phyloP scores from a whole-genome alignment of 2,113 vertebrate genomes.

The Sterrhoptilus dennistouni region DNA sequence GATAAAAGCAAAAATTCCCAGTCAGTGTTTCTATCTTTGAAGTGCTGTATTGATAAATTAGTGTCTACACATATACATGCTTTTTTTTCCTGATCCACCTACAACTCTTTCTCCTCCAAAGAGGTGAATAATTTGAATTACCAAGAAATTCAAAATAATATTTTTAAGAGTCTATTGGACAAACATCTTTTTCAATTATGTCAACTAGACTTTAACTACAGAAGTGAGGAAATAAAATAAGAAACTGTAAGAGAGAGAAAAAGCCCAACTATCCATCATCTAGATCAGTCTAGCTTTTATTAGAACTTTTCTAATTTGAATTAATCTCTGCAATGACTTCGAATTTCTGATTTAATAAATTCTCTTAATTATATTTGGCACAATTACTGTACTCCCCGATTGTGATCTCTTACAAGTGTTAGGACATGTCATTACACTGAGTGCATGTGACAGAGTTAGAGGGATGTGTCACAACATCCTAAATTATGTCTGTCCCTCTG shows the following conservation, averaged over 20 bases:
- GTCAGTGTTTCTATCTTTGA: not conserved
- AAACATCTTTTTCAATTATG: not conserved
- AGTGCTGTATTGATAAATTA: not conserved
- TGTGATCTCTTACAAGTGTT: not conserved
- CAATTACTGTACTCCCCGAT: not conserved
- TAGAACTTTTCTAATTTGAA: not conserved
- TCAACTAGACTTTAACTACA: not conserved
- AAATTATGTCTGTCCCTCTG: not conserved
- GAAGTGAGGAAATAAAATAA: not conserved
- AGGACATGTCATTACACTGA: not conserved
- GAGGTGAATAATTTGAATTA: not conserved
- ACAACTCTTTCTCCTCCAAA: fast-evolving
- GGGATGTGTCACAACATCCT: not conserved
- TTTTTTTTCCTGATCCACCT: not conserved
- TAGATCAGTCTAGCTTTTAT: not conserved
- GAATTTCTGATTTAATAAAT: not conserved
- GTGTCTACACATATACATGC: not conserved
- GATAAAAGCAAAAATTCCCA: not conserved
- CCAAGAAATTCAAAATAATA: not conserved
- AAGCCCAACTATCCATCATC: not conserved
- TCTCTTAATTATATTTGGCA: not conserved
- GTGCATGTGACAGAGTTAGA: not conserved
- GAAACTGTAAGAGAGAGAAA: not conserved
- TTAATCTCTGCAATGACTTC: not conserved
- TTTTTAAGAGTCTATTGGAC: not conserved